A percentile compares a stretch with the other conserved stretches of the same genome.
These are phyloP conservation scores for Cyphomyrus discorhynchus DNA, from an alignment of 2,113 vertebrate species.

Conservation along the genomic window DNA sequence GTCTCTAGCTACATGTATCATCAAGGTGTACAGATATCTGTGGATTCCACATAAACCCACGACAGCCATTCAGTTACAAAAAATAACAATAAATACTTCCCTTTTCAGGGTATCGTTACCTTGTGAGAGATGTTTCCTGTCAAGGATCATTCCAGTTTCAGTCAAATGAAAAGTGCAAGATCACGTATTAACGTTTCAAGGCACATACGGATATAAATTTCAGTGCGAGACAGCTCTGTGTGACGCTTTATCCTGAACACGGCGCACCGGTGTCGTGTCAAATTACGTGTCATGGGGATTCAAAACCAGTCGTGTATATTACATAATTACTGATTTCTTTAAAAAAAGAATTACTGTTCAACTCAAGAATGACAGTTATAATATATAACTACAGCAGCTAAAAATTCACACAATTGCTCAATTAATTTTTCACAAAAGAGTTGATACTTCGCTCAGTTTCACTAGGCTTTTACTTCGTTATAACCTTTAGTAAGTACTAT, in stretches of 20 bases:
- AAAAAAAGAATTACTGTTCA: background rate
- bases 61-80: background rate
- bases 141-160: background rate
- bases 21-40: background rate
- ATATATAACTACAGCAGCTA: background rate
- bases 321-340: background rate
- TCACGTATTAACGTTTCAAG: background rate
- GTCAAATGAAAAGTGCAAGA: background rate
- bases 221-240: background rate
- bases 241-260: background rate
- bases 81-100: background rate
- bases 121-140: background rate
- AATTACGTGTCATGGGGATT: background rate
- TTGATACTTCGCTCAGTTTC: background rate
- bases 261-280: background rate
- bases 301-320: background rate
- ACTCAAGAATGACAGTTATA: background rate
- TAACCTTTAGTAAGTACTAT: slow-evolving; percentile 48
- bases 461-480: background rate
- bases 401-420: background rate
- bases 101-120: background rate
- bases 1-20: background rate
- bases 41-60: background rate
- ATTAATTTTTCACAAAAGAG: background rate
- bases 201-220: background rate